Conservation (phyloP, 1,140 invertebrate species). For the Atta colombica region DNA sequence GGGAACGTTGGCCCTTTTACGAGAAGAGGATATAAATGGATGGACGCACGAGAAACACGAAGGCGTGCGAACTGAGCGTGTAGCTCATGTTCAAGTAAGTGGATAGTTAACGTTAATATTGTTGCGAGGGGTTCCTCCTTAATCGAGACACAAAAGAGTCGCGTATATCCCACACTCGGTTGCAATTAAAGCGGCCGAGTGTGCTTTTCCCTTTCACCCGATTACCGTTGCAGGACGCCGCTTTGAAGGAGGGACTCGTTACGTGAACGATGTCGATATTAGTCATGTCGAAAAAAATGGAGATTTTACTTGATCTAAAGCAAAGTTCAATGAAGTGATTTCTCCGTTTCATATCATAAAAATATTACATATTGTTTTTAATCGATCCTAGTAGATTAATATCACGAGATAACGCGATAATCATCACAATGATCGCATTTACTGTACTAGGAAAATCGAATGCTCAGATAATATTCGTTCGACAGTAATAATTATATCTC, state of each 20-base stretch:
- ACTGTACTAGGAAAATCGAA: background rate
- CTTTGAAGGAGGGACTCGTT: constrained; percentile 32
- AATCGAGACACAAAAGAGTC: constrained; percentile 60
- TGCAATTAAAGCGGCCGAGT: constrained; percentile 49
- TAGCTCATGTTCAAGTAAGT: constrained; percentile 57
- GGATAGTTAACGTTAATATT: constrained; percentile 59
- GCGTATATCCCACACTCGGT: constrained; percentile 42
- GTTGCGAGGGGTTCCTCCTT: constrained; percentile 35
- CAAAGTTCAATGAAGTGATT: constrained; percentile 8
- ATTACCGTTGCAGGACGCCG: constrained; percentile 42
- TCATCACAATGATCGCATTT: background rate
- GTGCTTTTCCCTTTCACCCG: constrained; percentile 52
- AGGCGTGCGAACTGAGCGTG: constrained; percentile 53
- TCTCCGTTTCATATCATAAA: constrained; percentile 16
- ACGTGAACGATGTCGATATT: constrained; percentile 37
- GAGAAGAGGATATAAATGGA: constrained; percentile 51
- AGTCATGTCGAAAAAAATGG: background rate
- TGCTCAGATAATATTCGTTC: background rate
- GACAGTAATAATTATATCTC: constrained; percentile 2
- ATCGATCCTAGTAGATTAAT: constrained; percentile 26
- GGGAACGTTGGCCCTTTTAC: constrained; percentile 30
- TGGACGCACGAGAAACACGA: constrained; percentile 46
- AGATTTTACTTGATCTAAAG: background rate
- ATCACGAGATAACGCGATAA: constrained; percentile 36
- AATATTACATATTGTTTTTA: constrained; percentile 18